Conservation (phyloP, 1,140 invertebrate species). For the roundworm (Caenorhabditis elegans) region WBcel235 BX284606.5:6111501-6112000, state of each 20-base stretch:
- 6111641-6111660: conserved; percentile 18
- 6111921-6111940: conserved; percentile 49
- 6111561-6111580: too few relatives aligned
- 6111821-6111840: conserved; percentile 39
- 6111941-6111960: too few relatives aligned
- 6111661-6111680: neutral
- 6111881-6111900: conserved; percentile 49
- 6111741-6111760: too few relatives aligned
- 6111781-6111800: neutral
- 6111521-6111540: conserved; percentile 50
- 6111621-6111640: conserved; percentile 55
- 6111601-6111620: conserved; percentile 52
- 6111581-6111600: conserved; percentile 39
- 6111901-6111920: conserved; percentile 48
- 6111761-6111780: neutral
- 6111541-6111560: conserved; percentile 46
- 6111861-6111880: conserved; percentile 54
- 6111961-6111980: too few relatives aligned
- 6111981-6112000: too few relatives aligned
- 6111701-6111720: neutral
- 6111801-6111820: conserved; percentile 23
- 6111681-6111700: neutral
- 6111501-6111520: conserved; percentile 21
- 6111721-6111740: conserved; percentile 19
- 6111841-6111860: conserved; percentile 57